A percentile compares a stretch with the other conserved stretches of the same genome.
phyloP scores from a whole-genome alignment of 2,113 vertebrate species.

The Gila orcuttii region DNA sequence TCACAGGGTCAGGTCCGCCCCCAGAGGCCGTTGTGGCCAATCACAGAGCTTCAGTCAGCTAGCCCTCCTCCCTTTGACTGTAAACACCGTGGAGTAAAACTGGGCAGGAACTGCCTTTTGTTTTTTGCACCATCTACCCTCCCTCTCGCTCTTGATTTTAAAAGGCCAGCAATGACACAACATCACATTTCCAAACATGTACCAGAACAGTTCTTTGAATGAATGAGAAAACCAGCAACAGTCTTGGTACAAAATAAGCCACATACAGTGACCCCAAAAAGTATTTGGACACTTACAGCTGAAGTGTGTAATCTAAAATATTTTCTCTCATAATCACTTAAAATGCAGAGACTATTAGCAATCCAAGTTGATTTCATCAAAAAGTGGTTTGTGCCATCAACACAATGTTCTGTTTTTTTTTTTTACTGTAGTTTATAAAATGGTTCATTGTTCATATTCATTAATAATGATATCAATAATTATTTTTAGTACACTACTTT shows the following conservation, averaged over 20 bases:
- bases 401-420: too few species aligned
- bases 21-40: slow-evolving; percentile 9
- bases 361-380: not conserved
- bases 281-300: not conserved
- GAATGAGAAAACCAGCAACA: not conserved
- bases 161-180: slow-evolving; percentile 6
- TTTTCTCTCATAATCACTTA: too few species aligned
- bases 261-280: not conserved
- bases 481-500: not conserved
- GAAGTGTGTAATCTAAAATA: too few species aligned
- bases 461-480: not conserved
- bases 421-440: not conserved
- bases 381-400: not conserved
- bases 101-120: slow-evolving; percentile 1
- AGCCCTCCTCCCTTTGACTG: slow-evolving; percentile 11
- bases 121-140: slow-evolving; percentile 21
- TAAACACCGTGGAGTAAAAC: slow-evolving; percentile 39
- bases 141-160: slow-evolving; percentile 28
- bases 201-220: not conserved
- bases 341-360: not conserved
- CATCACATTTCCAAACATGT: not conserved
- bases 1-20: not conserved
- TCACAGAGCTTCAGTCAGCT: not conserved
- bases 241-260: not conserved
- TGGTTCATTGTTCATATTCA: not conserved